phyloP scores from a whole-genome alignment of 2,888 invertebrate genomes.

The Tiliacea citrago region DNA sequence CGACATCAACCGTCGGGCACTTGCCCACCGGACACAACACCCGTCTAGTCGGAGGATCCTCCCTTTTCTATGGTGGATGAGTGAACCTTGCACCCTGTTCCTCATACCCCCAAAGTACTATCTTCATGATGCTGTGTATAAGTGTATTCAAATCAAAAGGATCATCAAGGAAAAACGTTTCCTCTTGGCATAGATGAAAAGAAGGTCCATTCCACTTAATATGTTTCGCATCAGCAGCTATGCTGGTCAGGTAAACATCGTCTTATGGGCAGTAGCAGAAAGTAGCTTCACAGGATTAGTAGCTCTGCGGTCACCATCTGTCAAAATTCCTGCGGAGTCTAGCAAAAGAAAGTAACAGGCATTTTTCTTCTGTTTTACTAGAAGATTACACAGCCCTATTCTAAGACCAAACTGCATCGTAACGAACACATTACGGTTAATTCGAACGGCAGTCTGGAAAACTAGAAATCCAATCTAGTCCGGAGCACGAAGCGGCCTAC shows the following conservation, averaged over 20 bases:
- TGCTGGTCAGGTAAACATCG: neutral
- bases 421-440: slow-evolving; percentile 73
- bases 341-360: neutral
- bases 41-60: too few relatives aligned
- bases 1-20: too few relatives aligned
- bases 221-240: neutral
- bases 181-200: neutral
- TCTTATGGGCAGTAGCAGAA: neutral
- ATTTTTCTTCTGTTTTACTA: slow-evolving; percentile 5
- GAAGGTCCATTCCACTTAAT: neutral
- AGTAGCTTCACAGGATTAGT: neutral
- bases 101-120: too few relatives aligned
- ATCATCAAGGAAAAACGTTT: neutral
- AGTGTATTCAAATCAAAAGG: neutral
- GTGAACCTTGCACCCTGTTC: too few relatives aligned
- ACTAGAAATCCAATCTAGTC: slow-evolving; percentile 81
- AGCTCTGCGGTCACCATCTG: neutral
- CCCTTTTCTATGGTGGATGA: too few relatives aligned
- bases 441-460: slow-evolving; percentile 77
- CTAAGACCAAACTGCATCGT: slow-evolving; percentile 44
- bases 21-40: too few relatives aligned
- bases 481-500: slow-evolving; percentile 75
- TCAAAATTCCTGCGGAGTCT: neutral
- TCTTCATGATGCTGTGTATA: neutral
- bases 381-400: slow-evolving; percentile 42